Percentiles rank a stretch among this genome's conserved stretches.
Conservation (phyloP, 2,888 invertebrate species). For the Litoditis marina region DNA sequence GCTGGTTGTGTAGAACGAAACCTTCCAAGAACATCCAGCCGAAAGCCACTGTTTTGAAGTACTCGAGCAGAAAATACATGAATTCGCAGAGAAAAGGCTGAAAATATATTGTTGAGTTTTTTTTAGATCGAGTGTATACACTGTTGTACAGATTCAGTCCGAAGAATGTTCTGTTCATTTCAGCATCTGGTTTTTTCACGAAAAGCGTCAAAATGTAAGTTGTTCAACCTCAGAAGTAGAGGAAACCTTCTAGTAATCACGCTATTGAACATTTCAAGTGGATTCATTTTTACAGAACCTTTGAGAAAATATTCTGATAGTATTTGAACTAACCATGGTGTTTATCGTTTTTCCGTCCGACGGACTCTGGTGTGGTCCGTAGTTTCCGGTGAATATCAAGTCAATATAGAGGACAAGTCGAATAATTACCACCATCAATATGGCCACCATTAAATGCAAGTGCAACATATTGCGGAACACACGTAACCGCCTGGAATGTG, state of each 20-base stretch:
- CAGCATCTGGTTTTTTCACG: too few relatives aligned
- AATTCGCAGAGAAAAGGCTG: constrained; percentile 79
- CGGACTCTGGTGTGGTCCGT: constrained; percentile 56
- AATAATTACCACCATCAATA: constrained; percentile 64
- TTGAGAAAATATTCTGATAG: too few relatives aligned
- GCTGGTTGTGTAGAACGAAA: constrained; percentile 79
- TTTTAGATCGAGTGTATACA: too few relatives aligned
- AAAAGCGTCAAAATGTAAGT: too few relatives aligned
- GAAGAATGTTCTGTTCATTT: too few relatives aligned
- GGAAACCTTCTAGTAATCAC: background rate
- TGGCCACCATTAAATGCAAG: constrained; percentile 65
- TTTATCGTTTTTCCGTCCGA: constrained; percentile 63
- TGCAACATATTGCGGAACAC: constrained; percentile 66
- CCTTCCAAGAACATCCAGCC: constrained; percentile 96
- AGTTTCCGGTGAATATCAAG: constrained; percentile 61
- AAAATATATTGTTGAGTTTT: too few relatives aligned
- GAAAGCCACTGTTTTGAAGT: constrained; percentile 83
- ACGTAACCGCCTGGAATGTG: constrained; percentile 64
- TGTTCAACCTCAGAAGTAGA: too few relatives aligned
- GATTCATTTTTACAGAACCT: too few relatives aligned
- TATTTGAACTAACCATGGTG: constrained; percentile 63
- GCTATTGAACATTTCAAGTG: too few relatives aligned
- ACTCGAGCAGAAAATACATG: constrained; percentile 79
- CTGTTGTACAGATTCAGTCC: too few relatives aligned
- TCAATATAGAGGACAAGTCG: constrained; percentile 64